Conservation (phyloP, 1,140 invertebrate species). For the Mactra quadrangularis region DNA sequence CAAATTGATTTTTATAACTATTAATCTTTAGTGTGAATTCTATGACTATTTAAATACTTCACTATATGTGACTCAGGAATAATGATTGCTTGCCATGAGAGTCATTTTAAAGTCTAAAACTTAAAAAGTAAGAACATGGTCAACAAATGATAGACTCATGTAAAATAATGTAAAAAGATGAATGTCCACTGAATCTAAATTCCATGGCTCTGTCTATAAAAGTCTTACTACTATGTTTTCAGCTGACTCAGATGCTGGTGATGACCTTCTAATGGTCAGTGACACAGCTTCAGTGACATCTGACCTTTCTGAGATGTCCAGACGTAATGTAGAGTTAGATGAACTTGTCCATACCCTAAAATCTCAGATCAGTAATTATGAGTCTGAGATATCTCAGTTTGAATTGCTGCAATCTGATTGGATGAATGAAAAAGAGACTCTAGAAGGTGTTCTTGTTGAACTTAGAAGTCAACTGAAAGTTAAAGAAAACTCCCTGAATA, state of each 20-base stretch:
- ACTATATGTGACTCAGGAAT: too few relatives aligned
- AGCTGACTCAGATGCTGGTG: slow-evolving; percentile 41
- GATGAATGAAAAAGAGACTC: slow-evolving; percentile 79
- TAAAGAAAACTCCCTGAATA: slow-evolving; percentile 71
- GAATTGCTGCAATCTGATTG: slow-evolving; percentile 79
- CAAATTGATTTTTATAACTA: too few relatives aligned
- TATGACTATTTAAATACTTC: too few relatives aligned
- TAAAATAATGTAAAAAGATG: too few relatives aligned
- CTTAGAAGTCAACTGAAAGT: slow-evolving; percentile 74
- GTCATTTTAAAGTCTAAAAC: too few relatives aligned
- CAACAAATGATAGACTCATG: too few relatives aligned
- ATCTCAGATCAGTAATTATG: slow-evolving; percentile 68
- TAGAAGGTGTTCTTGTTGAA: slow-evolving; percentile 77
- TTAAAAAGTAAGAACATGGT: too few relatives aligned
- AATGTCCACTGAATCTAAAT: too few relatives aligned
- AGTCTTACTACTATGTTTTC: too few relatives aligned
- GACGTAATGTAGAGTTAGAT: slow-evolving; percentile 67
- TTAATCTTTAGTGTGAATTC: too few relatives aligned
- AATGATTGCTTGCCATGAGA: too few relatives aligned
- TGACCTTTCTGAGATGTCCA: slow-evolving; percentile 67
- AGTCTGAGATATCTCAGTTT: slow-evolving; percentile 74
- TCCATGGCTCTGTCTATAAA: too few relatives aligned
- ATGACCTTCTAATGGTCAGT: slow-evolving; percentile 29
- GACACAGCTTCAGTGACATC: slow-evolving; percentile 59
- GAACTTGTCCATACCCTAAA: slow-evolving; percentile 67